Evolutionary conservation across 2,113 vertebrate species (phyloP).

Genomic region (Psilopogon haemacephalus): DNA sequence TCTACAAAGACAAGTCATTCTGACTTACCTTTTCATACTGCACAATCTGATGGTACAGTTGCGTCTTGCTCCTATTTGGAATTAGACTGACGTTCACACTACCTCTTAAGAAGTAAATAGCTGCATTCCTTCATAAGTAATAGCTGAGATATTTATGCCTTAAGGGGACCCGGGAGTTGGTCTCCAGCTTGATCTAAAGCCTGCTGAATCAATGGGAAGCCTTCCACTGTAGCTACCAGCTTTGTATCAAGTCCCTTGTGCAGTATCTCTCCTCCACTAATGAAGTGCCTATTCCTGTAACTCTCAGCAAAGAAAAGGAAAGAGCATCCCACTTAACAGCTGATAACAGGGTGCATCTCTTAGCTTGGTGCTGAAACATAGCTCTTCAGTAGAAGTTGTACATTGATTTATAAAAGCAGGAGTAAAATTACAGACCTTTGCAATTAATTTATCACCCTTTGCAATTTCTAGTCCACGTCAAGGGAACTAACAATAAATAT

Average conservation of each 20-base stretch:
- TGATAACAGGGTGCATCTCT: neutral
- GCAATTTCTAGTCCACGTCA: neutral
- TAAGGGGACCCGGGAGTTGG: neutral
- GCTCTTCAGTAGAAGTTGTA: neutral
- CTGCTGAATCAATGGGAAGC: neutral
- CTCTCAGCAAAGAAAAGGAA: neutral
- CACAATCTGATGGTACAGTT: neutral
- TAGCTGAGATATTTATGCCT: neutral
- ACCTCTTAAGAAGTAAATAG: neutral
- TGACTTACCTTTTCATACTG: neutral
- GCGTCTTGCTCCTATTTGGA: neutral
- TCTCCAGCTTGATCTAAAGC: neutral
- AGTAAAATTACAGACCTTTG: neutral
- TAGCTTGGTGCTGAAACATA: neutral
- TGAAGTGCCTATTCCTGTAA: neutral
- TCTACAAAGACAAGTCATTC: neutral
- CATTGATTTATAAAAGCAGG: neutral
- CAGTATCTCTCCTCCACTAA: neutral
- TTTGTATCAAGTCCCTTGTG: neutral
- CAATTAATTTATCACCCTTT: constrained; percentile 5
- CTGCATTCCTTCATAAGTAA: neutral
- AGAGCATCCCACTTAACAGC: neutral
- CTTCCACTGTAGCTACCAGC: neutral
- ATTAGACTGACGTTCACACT: neutral
- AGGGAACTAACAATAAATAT: constrained; percentile 21